Evolutionary conservation across 2,797 vertebrate genomes (phyloP), one percentile per base, ranked within the genome.

Genomic region (Parauchenoglanis ngamensis): DNA sequence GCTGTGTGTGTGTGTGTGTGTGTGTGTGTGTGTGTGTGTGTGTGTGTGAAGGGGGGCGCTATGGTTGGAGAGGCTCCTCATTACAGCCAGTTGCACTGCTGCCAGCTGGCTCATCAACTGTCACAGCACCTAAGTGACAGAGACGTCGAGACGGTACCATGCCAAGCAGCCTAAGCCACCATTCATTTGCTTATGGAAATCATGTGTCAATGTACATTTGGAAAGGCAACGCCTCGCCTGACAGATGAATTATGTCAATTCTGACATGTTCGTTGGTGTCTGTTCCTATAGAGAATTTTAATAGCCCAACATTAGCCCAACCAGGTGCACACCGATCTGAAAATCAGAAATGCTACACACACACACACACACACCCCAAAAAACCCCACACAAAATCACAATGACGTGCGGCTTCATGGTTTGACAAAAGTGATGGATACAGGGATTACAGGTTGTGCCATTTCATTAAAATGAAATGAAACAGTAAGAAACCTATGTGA

Each of bases 101-200:
- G 93, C 89, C 92, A 92, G 72, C 79, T 79, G 44, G 86, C 77
- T 89, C 90, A 92, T 95, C 94, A 94, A 91, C 92, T 91, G 91
- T 92, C 92, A 90, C 89, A 89, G 89, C 89, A 87, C 78, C 84
- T 92, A 94, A 95, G 87, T 88, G 91, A 94, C 93, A 91, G 88
- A 90, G 93, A 94, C 93, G 78, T 67, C 54, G 54, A 87, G 87
- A 86, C 86, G 76, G 87, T 78, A 68, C 77, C 78, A 85, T 72
- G 85, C 90, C 88, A 94, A 94, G 92, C 93, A 92, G 92, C 92
- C 89, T 91, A 91, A 93, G 93, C 92, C 92, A 65, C 67, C 91
- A 92, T 76, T 92, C 86, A 93, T 93, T 94, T 93, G 90, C 91
- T 92, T 91, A 93, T 94, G 93, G 92, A 95, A 93, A 95, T 94